These are phyloP conservation scores for Fragum whitleyi DNA, from an alignment of 2,888 invertebrate genomes.

Conservation along the genomic window DNA sequence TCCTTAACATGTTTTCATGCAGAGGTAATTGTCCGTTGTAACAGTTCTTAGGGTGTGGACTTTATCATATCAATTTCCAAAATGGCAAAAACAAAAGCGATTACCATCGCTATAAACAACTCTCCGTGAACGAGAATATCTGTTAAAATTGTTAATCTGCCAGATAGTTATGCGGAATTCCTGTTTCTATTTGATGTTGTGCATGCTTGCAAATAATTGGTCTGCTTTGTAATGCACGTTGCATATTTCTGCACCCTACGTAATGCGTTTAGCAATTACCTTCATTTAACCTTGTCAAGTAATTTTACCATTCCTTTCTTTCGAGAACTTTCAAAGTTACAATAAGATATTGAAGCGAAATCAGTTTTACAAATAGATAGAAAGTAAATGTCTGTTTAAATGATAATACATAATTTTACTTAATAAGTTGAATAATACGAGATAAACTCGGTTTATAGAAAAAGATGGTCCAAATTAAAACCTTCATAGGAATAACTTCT, in stretches of 20 bases:
- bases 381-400: too few relatives aligned
- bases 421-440: too few relatives aligned
- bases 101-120: background rate
- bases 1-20: too few relatives aligned
- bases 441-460: too few relatives aligned
- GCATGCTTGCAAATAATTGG: conserved; percentile 10
- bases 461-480: too few relatives aligned
- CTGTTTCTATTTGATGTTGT: conserved; percentile 9
- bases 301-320: background rate
- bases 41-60: too few relatives aligned
- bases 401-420: too few relatives aligned
- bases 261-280: background rate
- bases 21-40: too few relatives aligned
- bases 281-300: background rate
- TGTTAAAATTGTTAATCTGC: background rate
- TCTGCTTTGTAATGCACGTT: conserved; percentile 21
- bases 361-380: too few relatives aligned
- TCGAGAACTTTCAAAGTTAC: too few relatives aligned
- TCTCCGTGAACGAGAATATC: background rate
- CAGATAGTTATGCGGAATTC: background rate
- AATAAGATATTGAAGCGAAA: too few relatives aligned
- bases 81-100: background rate
- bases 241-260: conserved; percentile 11
- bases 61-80: conserved; percentile 1
- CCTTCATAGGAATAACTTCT: too few relatives aligned